Base-by-base conservation (phyloP, 2,888 invertebrate species). In the Phymatocera aterrima region DNA sequence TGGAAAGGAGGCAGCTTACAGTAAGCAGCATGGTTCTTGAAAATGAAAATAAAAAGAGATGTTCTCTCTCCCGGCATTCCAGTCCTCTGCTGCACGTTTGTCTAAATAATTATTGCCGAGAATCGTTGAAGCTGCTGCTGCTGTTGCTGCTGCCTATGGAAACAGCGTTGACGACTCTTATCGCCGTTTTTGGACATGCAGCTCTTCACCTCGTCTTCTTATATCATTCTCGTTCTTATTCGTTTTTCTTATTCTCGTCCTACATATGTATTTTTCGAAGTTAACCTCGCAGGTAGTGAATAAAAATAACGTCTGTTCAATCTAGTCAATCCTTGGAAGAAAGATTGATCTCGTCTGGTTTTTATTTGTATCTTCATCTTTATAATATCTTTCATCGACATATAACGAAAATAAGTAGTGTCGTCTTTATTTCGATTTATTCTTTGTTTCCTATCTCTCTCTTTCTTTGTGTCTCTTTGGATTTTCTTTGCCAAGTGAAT, bases 41-140 rank as follows among this genome's bases (percentile, higher is more conserved):
- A 80, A 82, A 80, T 79, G 75, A 75, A 79, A 8, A 15, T 24
- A 15, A 57, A 28, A 57, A 12, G 21, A 57, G 57, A 57, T 15
- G 57, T 57, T 46, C 21, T 72, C 72, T 64, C 48, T 46, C 40
- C 37, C 64, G 54, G 80, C 82, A 81, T 83, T 82, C 82, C 82
- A 51, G 31, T 31, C 48, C 72, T 64, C 64, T 28, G 8, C 60
- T 68, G 43, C 51, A 46, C 72, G 72, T 72, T 72, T 72, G 72
- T 72, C 72, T 72, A 68, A 77, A 82, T 83, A 83, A 81, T 83
- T 83, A 83, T 83, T 83, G 82, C 72, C 54, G n/a, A 15, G 72
- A 72, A 72, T 72, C 24, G 70, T 12, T 6, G 15, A 18, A 15
- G 48, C 43, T 46, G 28, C 10, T 10, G 60, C 18, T n/a, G n/a